Conservation (phyloP, 2,797 vertebrate species). For the Eremophila alpestris region DNA sequence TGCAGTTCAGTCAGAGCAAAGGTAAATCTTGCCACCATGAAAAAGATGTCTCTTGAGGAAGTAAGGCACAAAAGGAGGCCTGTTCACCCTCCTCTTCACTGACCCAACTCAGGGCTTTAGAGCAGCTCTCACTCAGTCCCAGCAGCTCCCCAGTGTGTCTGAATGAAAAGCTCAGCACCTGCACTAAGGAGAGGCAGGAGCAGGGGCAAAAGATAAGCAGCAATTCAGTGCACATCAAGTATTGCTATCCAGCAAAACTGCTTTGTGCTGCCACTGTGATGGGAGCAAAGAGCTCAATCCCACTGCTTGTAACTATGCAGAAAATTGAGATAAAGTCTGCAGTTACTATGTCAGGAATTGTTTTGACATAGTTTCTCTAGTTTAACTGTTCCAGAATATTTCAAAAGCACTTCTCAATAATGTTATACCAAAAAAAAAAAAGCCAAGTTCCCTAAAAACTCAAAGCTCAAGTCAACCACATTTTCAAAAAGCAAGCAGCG, state of each 20-base stretch:
- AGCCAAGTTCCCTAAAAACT: neutral
- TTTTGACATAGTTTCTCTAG: neutral
- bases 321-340: neutral
- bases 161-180: neutral
- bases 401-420: neutral
- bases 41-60: neutral
- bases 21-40: neutral
- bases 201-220: neutral
- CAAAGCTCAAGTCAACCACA: rapidly evolving
- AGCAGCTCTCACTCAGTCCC: neutral
- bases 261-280: neutral
- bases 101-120: neutral
- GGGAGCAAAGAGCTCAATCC: neutral
- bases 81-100: neutral
- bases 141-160: neutral
- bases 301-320: neutral
- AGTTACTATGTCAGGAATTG: neutral
- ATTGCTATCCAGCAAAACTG: neutral
- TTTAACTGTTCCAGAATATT: neutral
- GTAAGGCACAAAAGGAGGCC: neutral
- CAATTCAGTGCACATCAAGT: neutral
- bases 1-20: neutral
- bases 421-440: neutral
- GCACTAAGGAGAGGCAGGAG: neutral
- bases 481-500: neutral